Conservation (phyloP, 1,140 invertebrate genomes). For the Fopius arisanus region DNA sequence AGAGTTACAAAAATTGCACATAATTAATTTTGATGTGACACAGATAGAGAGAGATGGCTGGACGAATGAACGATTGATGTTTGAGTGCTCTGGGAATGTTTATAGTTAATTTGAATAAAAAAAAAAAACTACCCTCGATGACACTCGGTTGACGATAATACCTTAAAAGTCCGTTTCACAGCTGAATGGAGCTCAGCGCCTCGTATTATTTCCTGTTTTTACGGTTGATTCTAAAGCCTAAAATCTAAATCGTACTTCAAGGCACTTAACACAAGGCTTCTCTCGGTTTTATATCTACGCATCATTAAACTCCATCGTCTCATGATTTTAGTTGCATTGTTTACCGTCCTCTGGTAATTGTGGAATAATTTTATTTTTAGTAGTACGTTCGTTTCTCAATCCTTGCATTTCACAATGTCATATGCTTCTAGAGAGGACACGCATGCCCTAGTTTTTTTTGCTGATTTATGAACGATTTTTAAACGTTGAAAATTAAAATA, state of each 20-base stretch:
- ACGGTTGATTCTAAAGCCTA: conserved; percentile 52
- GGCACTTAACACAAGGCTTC: conserved; percentile 66
- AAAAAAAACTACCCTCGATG: conserved; percentile 24
- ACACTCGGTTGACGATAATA: conserved; percentile 51
- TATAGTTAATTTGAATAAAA: not conserved
- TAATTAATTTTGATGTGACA: conserved; percentile 20
- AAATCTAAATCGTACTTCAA: conserved; percentile 64
- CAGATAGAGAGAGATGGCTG: not conserved
- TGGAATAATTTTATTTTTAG: not conserved
- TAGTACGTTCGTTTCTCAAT: not conserved
- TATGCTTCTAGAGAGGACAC: not conserved
- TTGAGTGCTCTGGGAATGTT: not conserved
- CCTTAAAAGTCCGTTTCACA: conserved; percentile 57
- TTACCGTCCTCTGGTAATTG: conserved; percentile 1
- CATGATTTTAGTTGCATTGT: conserved; percentile 4
- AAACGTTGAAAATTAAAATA: not conserved
- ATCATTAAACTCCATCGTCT: conserved; percentile 20
- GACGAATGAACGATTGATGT: not conserved
- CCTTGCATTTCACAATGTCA: not conserved
- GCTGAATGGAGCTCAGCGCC: conserved; percentile 61
- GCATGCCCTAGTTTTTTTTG: not conserved
- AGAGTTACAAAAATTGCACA: conserved; percentile 27
- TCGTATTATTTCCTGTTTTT: conserved; percentile 43
- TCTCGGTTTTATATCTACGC: conserved; percentile 56
- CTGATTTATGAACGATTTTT: not conserved